Base-by-base conservation (phyloP, 2,113 vertebrate genomes). In the Eptesicus fuscus region DNA sequence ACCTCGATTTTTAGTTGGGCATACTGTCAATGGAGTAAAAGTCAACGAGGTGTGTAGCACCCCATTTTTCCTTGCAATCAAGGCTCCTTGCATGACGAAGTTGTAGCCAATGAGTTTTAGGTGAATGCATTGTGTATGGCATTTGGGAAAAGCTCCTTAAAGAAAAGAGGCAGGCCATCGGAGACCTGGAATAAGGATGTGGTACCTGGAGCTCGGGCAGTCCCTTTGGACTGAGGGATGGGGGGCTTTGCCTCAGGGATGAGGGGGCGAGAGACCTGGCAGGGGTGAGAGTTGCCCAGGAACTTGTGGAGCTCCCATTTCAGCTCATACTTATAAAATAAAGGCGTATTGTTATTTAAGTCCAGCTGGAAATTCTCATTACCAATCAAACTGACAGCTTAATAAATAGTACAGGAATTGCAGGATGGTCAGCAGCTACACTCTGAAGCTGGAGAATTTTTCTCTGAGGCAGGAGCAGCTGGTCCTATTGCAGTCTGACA, bases 381-480 rank as follows among this genome's bases (percentile, higher is more conserved):
- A n/a, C 44, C 40, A 44, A 44, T 93, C 90, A 85, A 69, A 40
- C 30, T 35, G 42, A 7, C 71, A 40, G 71, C 4, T 6, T 91
- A 91, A 79, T 84, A 59, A 44, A 40, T 25, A 51, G 83, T 1
- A 79, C 28, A 30, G 18, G 88, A 95, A 95, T 5, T 47, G 67
- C 4, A 78, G 87, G 74, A 59, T 71, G 82, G 18, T 89, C 12
- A 86, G 28, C 11, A 80, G 70, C 44, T 65, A 63, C 76, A 83
- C 71, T 67, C n/a, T 74, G 78, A 90, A 93, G 32, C 59, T 70
- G 14, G 80, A 83, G 30, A 67, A 63, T 93, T 90, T 94, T 77
- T 13, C 69, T 63, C 37, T 73, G 47, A 18, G 59, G 86, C 87
- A 70, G 90, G 37, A 96, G 22, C 90, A 97, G 95, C 90, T 96